Base-by-base conservation (phyloP, 2,888 invertebrate species). In the Chrysolina oricalcia region DNA sequence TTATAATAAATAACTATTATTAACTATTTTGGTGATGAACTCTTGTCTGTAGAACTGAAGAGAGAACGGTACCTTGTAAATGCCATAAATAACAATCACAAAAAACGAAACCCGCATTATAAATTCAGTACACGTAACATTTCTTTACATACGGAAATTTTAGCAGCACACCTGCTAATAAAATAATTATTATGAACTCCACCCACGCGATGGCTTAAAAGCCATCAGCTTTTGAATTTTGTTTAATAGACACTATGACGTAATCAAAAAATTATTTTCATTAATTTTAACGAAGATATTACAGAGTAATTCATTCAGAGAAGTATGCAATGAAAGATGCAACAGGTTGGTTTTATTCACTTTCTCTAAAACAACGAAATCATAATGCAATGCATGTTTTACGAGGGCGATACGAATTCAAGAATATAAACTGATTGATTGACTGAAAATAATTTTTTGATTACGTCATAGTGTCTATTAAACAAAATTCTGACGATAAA, bases 131-230 rank as follows among this genome's bases (percentile, higher is more conserved):
- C 59, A 59, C 35, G 59, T 59, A 59, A n/a, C n/a, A 59, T 27
- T 59, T 59, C 59, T 35, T n/a, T 27, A 35, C 59, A 59, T 59
- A 59, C 35, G 23, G 15, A 59, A 59, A 35, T 59, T 27, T 59
- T 9, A 35, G 27, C n/a, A 8, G 27, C 35, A 59, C 53, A 53
- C 53, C 53, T 53, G 53, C 53, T 53, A 53, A 53, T 53, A 21
- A 21, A 53, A 53, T 59, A n/a, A 59, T 59, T 35, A 59, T 59
- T 11, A 5, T 59, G 13, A 27, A 35, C 6, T 35, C 59, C 59
- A n/a, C 59, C 59, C 13, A 59, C 59, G 56, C 23, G 19, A 11
- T 13, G 56, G 23, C n/a, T 59, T 35, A 15, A 17, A 11, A 59
- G 27, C 19, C 59, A 59, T 27, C 17, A 59, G n/a, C 59, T n/a